Percentiles rank a stretch among this genome's conserved stretches.
Evolutionary conservation across 2,113 vertebrate genomes (phyloP).

Genomic region (Leucosticte australis): DNA sequence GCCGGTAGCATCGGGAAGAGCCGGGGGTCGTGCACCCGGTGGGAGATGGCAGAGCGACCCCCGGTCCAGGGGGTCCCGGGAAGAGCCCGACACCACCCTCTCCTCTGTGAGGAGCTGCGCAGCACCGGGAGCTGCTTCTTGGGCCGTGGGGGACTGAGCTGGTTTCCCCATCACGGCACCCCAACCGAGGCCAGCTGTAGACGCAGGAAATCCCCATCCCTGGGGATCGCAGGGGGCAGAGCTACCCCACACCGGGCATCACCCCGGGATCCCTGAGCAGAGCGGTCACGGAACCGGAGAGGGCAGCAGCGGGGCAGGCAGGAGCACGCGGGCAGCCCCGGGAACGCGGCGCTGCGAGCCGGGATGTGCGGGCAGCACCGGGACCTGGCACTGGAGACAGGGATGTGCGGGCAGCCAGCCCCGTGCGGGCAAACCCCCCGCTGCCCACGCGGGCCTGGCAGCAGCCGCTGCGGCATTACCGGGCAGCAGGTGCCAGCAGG

Average conservation of each 20-base stretch:
- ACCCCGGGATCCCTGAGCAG: not conserved
- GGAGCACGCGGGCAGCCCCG: not conserved
- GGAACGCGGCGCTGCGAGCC: rapidly evolving
- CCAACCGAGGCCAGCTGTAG: rapidly evolving
- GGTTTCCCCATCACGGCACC: too few species aligned
- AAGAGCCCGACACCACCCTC: not conserved
- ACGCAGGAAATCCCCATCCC: rapidly evolving
- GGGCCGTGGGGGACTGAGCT: rapidly evolving
- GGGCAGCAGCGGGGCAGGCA: not conserved
- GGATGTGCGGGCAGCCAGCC: not conserved
- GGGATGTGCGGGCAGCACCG: not conserved
- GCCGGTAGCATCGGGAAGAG: not conserved
- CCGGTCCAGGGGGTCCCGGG: not conserved
- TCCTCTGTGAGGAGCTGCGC: not conserved
- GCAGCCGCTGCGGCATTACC: not conserved
- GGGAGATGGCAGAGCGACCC: not conserved
- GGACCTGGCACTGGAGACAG: rapidly evolving
- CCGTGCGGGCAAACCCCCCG: not conserved
- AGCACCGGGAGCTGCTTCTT: not conserved
- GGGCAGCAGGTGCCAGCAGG: constrained; percentile 27
- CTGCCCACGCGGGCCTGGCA: not conserved
- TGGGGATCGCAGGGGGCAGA: not conserved
- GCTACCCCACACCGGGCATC: not conserved
- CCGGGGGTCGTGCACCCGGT: not conserved
- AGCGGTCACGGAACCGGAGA: rapidly evolving